Base-by-base conservation (phyloP, 2,888 invertebrate genomes). In the Lycocerus yunnanus region DNA sequence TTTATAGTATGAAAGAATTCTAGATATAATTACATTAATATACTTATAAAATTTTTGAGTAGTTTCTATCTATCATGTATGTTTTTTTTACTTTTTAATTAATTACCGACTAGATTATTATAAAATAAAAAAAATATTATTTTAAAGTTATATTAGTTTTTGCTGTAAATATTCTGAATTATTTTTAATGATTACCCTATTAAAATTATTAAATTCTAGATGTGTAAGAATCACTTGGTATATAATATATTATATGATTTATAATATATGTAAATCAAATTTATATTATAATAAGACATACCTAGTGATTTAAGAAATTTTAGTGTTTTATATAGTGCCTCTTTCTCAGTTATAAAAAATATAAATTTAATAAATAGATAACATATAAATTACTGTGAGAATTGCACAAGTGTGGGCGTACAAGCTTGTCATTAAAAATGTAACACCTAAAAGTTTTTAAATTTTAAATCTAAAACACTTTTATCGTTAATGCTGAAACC, bases 271-370 rank as follows among this genome's bases (percentile, higher is more conserved):
- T 43, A 43, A 43, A 43, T 43, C n/a, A n/a, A 43, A 43, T n/a
- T 43, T n/a, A 43, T n/a, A n/a, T 43, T n/a, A 43, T 43, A n/a
- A 43, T n/a, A 43, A 43, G 43, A 43, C 43, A 8, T n/a, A n/a
- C n/a, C n/a, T 43, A 8, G n/a, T 8, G 43, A 43, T 43, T 43
- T 43, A 43, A 43, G 43, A 43, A 43, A 43, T 43, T 43, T 43
- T 43, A 43, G 6, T n/a, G 43, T 13, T 63, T 63, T 60, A 11
- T 16, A 63, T 63, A 63, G 61, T 18, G 61, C 61, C 61, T n/a
- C n/a, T 63, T 60, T 60, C 20, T 18, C n/a, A 61, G 61, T 18
- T 63, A 63, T 63, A 63, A 63, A 63, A 63, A 63, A 63, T 63
- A 63, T 63, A 63, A 63, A 18, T 63, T 63, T 63, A 18, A 18